Percentiles rank a stretch among this genome's conserved stretches.
These are phyloP conservation scores for Atta texana DNA, from an alignment of 1,140 invertebrate species.

Conservation along the genomic window DNA sequence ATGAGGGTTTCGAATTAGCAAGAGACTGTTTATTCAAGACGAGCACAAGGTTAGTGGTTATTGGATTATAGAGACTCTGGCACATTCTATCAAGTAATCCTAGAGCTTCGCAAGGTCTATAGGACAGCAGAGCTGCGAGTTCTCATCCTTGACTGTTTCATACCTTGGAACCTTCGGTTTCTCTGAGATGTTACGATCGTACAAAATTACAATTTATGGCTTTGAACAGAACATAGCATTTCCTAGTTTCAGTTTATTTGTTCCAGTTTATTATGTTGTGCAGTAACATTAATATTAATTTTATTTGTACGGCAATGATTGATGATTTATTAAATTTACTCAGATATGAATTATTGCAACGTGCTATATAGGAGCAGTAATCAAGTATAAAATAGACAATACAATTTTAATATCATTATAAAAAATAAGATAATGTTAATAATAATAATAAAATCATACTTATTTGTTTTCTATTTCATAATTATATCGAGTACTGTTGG, in stretches of 20 bases:
- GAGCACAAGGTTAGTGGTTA: conserved; percentile 55
- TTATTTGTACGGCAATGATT: conserved; percentile 38
- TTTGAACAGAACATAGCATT: conserved; percentile 35
- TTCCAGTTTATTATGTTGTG: conserved; percentile 2
- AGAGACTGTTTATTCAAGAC: conserved; percentile 37
- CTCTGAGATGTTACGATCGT: conserved; percentile 6
- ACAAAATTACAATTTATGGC: conserved; percentile 47
- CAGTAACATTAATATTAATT: conserved; percentile 38
- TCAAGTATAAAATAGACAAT: background rate
- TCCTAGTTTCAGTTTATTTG: background rate
- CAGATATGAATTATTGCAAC: conserved; percentile 11
- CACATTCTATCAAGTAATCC: conserved; percentile 72
- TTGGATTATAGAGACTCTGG: conserved; percentile 70
- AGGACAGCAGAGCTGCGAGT: conserved; percentile 46
- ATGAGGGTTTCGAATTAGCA: conserved; percentile 50
- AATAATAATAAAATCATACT: background rate
- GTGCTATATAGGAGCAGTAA: background rate
- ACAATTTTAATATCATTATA: background rate
- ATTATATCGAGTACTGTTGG: background rate
- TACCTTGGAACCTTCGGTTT: background rate
- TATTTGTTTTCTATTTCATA: background rate
- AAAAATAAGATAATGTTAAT: conserved; percentile 18
- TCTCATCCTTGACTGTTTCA: conserved; percentile 45
- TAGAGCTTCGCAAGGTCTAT: conserved; percentile 59
- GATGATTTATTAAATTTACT: conserved; percentile 42